Evolutionary conservation across 2,888 invertebrate species (phyloP), one percentile per base, ranked within the genome.

Genomic region (Oscheius onirici): DNA sequence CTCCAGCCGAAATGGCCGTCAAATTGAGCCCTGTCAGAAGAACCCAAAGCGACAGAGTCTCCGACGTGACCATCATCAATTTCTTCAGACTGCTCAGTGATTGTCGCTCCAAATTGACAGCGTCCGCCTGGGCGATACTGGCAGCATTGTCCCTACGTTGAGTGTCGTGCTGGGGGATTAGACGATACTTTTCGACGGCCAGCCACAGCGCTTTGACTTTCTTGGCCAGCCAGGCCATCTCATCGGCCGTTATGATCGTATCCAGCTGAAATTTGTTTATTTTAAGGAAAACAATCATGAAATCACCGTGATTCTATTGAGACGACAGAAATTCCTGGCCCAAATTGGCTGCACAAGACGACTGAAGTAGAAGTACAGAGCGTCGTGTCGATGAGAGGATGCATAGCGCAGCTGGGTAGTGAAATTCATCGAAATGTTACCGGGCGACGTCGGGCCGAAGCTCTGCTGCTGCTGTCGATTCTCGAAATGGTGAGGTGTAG

Each of bases 1-100:
- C 73, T 46, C 80, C 78, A n/a, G 78, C 73, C 6, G 78, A 80
- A 22, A 80, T 73, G 1, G 75, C 91, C 86, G 94, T 93, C 87
- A 97, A 93, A 87, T 95, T 94, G 88, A 97, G 95, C 86, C 95
- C 94, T 84, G 93, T 93, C 3, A 97, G 90, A 67, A 97, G 92
- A 88, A 93, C 93, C 95, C 97, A 96, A 54, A 99, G 90, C 17
- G 93, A 93, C 60, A 99, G 90, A 82, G 95, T 93, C 90, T 97
- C 96, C 87, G 75, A 57, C 13, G 79, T 71, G 2, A 93, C 92
- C 73, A 91, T 91, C 89, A 90, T 76, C 55, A 90, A 76, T 5
- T 86, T 87, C 74, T 87, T 84, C 3, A 90, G 75, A 49, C 88
- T 85, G 57, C 87, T 84, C 66, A 90, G 78, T 0, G 90, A 89